Evolutionary conservation across 2,888 invertebrate species (phyloP).

Genomic region (Cheilosia scutellata): DNA sequence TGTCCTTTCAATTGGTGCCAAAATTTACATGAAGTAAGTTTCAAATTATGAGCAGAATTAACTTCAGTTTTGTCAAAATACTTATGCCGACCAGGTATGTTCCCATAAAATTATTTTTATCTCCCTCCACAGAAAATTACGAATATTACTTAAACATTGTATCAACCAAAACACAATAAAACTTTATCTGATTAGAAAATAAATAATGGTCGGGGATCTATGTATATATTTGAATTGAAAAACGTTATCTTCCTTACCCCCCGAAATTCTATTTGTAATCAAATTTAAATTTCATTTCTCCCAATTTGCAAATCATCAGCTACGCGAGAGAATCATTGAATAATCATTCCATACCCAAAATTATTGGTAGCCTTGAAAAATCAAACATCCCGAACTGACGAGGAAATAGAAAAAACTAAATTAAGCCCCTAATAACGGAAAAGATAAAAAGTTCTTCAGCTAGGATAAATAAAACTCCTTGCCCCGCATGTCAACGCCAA

Average conservation of each 20-base stretch:
- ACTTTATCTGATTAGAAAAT: conserved; percentile 29
- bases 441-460: conserved; percentile 39
- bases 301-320: conserved; percentile 44
- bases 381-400: conserved; percentile 13
- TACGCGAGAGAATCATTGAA: background rate
- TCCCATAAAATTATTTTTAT: no score
- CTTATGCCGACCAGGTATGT: no score
- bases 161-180: no score
- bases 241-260: conserved; percentile 2
- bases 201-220: conserved; percentile 35
- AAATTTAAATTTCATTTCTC: conserved; percentile 53
- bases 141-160: no score
- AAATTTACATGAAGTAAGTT: no score
- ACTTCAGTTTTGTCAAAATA: no score
- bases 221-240: conserved; percentile 12
- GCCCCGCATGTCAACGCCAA: conserved; percentile 21
- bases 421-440: conserved; percentile 46
- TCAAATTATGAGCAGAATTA: no score
- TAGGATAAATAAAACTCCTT: background rate
- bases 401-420: conserved; percentile 1
- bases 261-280: conserved; percentile 7
- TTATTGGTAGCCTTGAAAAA: conserved; percentile 11
- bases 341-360: background rate
- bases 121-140: no score
- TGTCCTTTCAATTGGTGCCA: no score